A percentile compares a stretch with the other conserved stretches of the same genome.
phyloP scores from a whole-genome alignment of 2,888 invertebrate species.

The Papilio elwesi region DNA sequence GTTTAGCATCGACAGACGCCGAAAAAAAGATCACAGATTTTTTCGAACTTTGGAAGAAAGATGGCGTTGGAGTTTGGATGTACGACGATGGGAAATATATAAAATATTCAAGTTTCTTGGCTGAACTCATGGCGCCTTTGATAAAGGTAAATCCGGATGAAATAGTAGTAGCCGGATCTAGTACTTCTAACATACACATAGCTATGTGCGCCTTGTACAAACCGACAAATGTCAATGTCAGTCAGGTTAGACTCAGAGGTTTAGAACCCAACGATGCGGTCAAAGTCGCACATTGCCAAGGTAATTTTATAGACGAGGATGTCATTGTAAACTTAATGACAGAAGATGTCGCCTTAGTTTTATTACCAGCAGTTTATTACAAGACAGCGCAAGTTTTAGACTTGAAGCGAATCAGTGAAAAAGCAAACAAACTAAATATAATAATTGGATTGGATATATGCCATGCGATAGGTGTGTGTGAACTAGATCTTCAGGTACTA shows the following conservation, averaged over 20 bases:
- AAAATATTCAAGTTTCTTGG: conserved; percentile 60
- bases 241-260: conserved; percentile 69
- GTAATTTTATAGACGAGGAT: conserved; percentile 62
- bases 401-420: conserved; percentile 64
- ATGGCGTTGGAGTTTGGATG: conserved; percentile 69
- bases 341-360: conserved; percentile 63
- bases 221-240: conserved; percentile 63
- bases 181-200: conserved; percentile 70
- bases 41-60: conserved; percentile 65
- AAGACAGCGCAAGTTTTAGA: conserved; percentile 71
- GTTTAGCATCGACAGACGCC: conserved; percentile 68
- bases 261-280: conserved; percentile 66
- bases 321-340: conserved; percentile 71
- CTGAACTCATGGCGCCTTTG: conserved; percentile 66
- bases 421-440: conserved; percentile 63
- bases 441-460: conserved; percentile 74
- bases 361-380: conserved; percentile 68
- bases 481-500: conserved; percentile 64
- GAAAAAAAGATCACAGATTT: conserved; percentile 56
- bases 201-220: conserved; percentile 71
- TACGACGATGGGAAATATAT: conserved; percentile 64
- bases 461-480: conserved; percentile 68
- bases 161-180: conserved; percentile 59
- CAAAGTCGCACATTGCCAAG: conserved; percentile 63
- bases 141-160: conserved; percentile 67